Evolutionary conservation across 2,797 vertebrate species (phyloP).

Genomic region (Mus spretus): DNA sequence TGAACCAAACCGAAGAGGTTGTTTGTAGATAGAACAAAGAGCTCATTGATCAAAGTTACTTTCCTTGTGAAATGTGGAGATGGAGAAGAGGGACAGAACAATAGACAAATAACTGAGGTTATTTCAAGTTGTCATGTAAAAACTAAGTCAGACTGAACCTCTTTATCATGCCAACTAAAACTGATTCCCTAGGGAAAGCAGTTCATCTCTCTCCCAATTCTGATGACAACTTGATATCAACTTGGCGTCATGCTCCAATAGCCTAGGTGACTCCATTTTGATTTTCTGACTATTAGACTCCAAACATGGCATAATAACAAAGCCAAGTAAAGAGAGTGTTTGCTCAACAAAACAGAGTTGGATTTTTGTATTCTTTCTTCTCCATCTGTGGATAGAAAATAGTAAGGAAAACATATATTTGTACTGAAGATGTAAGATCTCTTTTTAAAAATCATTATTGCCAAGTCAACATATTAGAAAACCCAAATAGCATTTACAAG

Average conservation of each 20-base stretch:
- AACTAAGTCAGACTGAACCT: not conserved
- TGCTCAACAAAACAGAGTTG: not conserved
- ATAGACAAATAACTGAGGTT: not conserved
- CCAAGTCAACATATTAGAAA: not conserved
- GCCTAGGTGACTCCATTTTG: not conserved
- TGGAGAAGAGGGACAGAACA: not conserved
- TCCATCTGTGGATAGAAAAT: not conserved
- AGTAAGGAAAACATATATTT: not conserved
- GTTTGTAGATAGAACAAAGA: conserved; percentile 4
- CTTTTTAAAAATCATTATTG: not conserved
- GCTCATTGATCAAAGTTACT: not conserved
- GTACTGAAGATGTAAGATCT: not conserved
- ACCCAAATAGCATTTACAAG: not conserved
- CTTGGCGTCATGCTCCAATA: not conserved
- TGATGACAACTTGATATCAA: not conserved
- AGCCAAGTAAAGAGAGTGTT: not conserved
- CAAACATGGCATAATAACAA: not conserved
- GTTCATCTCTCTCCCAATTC: not conserved
- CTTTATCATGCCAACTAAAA: not conserved
- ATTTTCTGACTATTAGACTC: not conserved
- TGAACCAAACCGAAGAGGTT: not conserved
- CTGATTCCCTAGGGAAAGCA: not conserved
- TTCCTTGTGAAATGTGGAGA: not conserved
- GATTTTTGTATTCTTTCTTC: not conserved
- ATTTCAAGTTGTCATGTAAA: not conserved